A percentile compares a stretch with the other conserved stretches of the same genome.
Evolutionary conservation across 2,888 invertebrate species (phyloP).

Genomic region (Clitarchus hookeri): DNA sequence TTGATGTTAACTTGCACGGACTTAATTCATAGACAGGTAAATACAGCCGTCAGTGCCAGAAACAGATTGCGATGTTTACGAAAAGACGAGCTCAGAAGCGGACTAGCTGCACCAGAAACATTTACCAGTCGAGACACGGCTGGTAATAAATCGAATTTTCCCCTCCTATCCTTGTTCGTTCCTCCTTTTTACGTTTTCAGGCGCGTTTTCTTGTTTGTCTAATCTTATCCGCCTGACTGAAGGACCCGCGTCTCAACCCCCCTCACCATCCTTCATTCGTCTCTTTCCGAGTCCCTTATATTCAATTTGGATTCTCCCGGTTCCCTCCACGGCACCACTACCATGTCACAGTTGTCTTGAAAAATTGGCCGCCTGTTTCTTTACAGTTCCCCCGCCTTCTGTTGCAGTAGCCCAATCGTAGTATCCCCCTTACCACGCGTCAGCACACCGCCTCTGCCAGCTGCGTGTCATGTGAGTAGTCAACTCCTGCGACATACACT

Average conservation of each 20-base stretch:
- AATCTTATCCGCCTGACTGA: conserved; percentile 14
- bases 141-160: conserved; percentile 14
- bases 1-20: no score
- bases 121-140: background rate
- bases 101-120: background rate
- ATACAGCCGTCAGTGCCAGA: background rate
- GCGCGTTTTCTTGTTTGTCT: conserved; percentile 14
- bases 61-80: background rate
- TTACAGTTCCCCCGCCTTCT: background rate
- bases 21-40: no score
- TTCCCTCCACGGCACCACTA: background rate
- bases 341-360: background rate
- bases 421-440: background rate
- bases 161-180: background rate
- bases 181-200: background rate
- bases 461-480: background rate
- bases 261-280: background rate
- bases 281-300: background rate
- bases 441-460: background rate
- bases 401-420: background rate
- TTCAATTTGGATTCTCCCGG: background rate
- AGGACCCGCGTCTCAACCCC: background rate
- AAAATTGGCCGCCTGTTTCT: background rate
- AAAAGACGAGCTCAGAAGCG: background rate
- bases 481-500: no score